Evolutionary conservation across 2,888 invertebrate species (phyloP).

Genomic region (Mesoligia furuncula): DNA sequence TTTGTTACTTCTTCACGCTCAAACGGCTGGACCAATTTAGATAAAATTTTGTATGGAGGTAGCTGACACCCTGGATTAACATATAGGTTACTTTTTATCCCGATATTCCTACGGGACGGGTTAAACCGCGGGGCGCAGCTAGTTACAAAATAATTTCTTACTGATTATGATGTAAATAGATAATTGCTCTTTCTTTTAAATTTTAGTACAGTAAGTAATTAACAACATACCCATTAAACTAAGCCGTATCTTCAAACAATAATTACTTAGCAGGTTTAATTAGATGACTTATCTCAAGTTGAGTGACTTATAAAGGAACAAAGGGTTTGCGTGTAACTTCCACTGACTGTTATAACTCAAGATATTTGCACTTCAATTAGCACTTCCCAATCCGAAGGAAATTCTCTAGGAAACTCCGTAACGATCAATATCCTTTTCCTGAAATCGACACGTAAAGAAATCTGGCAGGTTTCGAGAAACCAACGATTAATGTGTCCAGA

Average conservation of each 20-base stretch:
- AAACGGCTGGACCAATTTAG: too few species aligned
- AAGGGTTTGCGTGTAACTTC: conserved; percentile 33
- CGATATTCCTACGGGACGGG: too few species aligned
- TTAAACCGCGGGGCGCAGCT: too few species aligned
- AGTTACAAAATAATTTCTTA: not conserved
- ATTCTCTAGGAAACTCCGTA: conserved; percentile 48
- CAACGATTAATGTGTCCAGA: conserved; percentile 31
- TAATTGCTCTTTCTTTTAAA: not conserved
- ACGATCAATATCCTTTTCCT: conserved; percentile 58
- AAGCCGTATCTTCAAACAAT: conserved; percentile 34
- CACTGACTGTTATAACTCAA: conserved; percentile 13
- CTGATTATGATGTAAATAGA: not conserved
- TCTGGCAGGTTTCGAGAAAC: conserved; percentile 31
- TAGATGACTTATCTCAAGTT: conserved; percentile 51
- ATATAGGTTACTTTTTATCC: too few species aligned
- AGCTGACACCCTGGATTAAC: too few species aligned
- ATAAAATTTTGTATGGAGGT: too few species aligned
- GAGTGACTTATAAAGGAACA: conserved; percentile 50
- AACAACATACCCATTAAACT: not conserved
- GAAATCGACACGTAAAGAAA: conserved; percentile 28
- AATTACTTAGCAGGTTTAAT: conserved; percentile 47
- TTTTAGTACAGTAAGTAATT: conserved; percentile 1
- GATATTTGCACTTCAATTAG: conserved; percentile 32
- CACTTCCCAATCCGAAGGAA: conserved; percentile 56
- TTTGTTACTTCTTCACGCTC: too few species aligned